Percentiles rank a stretch among this genome's conserved stretches.
These are phyloP conservation scores for Enoplosus armatus DNA, from an alignment of 2,797 vertebrate species.

Conservation along the genomic window DNA sequence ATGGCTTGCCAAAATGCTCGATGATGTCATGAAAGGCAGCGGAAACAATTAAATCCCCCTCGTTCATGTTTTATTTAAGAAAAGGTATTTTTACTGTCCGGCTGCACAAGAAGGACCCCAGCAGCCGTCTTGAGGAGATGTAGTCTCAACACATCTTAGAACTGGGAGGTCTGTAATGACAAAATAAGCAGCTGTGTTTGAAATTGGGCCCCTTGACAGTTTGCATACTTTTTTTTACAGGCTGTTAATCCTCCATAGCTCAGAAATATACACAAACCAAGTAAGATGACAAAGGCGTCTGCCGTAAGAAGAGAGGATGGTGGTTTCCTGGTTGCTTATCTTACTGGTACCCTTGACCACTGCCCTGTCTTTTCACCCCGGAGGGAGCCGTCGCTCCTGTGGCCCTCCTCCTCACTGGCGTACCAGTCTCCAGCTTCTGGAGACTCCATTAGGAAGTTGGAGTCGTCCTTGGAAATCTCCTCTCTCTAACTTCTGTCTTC, in stretches of 20 bases:
- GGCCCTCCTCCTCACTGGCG: conserved; percentile 62
- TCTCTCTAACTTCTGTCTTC: conserved; percentile 78
- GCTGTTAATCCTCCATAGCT: conserved; percentile 58
- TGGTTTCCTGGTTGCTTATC: conserved; percentile 27
- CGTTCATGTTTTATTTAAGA: conserved; percentile 45
- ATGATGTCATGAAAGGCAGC: conserved; percentile 33
- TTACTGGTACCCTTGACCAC: conserved; percentile 55
- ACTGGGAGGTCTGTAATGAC: conserved; percentile 45
- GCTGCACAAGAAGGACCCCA: conserved; percentile 15
- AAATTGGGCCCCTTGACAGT: conserved; percentile 61
- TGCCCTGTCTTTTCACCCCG: conserved; percentile 63
- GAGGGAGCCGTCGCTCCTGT: conserved; percentile 70
- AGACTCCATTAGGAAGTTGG: conserved; percentile 84
- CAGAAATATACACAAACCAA: conserved; percentile 32
- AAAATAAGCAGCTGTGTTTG: conserved; percentile 68
- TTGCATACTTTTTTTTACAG: conserved; percentile 59
- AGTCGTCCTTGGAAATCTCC: conserved; percentile 86
- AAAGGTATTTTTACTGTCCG: conserved; percentile 34
- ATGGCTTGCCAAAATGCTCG: conserved; percentile 25
- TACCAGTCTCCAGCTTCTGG: conserved; percentile 70
- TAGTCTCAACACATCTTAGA: conserved; percentile 31
- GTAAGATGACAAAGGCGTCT: conserved; percentile 25
- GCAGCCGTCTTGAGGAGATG: conserved; percentile 18
- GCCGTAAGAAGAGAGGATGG: background rate
- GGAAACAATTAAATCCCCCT: conserved; percentile 22